These are phyloP conservation scores for Emydura subglobosa DNA, from an alignment of 2,113 vertebrate genomes.

Conservation along the genomic window DNA sequence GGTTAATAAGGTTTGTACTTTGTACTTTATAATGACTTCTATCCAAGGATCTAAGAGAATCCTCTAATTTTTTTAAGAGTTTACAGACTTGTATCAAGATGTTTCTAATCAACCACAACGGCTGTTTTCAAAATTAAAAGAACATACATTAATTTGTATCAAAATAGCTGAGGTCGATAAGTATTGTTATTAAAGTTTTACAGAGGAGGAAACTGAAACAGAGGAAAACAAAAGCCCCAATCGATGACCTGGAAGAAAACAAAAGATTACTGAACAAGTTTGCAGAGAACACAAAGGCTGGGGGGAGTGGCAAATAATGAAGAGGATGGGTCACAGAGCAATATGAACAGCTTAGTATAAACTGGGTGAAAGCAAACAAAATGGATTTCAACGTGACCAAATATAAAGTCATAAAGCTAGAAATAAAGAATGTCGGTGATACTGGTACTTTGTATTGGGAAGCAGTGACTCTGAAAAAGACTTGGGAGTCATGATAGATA, in stretches of 20 bases:
- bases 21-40: background rate
- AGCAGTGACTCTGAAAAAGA: background rate
- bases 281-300: background rate
- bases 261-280: background rate
- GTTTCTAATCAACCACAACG: background rate
- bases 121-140: background rate
- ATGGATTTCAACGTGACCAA: background rate
- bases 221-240: fast-evolving
- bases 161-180: background rate
- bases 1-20: conserved; percentile 57
- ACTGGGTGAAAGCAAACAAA: background rate
- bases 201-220: background rate
- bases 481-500: background rate
- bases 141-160: background rate
- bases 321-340: background rate
- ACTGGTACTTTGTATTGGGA: background rate
- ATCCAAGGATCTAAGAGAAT: conserved; percentile 11
- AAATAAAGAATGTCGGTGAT: background rate
- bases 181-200: background rate
- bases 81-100: background rate
- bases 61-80: conserved; percentile 8
- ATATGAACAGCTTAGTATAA: background rate
- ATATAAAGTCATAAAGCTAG: background rate
- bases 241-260: background rate
- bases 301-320: background rate